Percentiles rank a stretch among this genome's conserved stretches.
These are phyloP conservation scores for Pluvialis apricaria DNA, from an alignment of 2,113 vertebrate species.

Conservation along the genomic window DNA sequence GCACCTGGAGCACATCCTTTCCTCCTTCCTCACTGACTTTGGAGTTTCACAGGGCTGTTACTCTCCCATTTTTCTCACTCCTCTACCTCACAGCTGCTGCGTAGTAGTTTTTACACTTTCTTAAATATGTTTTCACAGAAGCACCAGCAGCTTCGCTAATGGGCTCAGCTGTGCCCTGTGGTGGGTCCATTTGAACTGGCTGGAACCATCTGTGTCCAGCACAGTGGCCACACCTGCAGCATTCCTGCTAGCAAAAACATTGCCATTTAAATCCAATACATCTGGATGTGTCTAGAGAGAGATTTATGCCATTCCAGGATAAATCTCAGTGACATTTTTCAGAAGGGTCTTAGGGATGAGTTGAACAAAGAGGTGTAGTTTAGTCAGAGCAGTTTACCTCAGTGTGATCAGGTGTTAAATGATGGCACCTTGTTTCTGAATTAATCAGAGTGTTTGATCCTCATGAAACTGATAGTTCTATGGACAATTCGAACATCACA, in stretches of 20 bases:
- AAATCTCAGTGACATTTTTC: background rate
- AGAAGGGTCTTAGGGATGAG: background rate
- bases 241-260: background rate
- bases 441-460: background rate
- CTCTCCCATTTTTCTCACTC: background rate
- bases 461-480: background rate
- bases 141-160: background rate
- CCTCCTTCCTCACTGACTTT: background rate
- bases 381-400: background rate
- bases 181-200: accelerated
- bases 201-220: accelerated
- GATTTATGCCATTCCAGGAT: background rate
- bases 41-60: background rate
- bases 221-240: background rate
- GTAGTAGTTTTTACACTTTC: background rate
- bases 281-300: background rate
- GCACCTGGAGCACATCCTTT: background rate
- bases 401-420: background rate
- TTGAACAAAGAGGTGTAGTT: background rate
- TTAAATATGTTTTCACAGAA: background rate
- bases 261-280: background rate
- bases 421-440: background rate
- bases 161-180: background rate
- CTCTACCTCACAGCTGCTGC: background rate
- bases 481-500: background rate